These are phyloP conservation scores for Sialis lutaria DNA, from an alignment of 2,888 invertebrate species.

Conservation along the genomic window DNA sequence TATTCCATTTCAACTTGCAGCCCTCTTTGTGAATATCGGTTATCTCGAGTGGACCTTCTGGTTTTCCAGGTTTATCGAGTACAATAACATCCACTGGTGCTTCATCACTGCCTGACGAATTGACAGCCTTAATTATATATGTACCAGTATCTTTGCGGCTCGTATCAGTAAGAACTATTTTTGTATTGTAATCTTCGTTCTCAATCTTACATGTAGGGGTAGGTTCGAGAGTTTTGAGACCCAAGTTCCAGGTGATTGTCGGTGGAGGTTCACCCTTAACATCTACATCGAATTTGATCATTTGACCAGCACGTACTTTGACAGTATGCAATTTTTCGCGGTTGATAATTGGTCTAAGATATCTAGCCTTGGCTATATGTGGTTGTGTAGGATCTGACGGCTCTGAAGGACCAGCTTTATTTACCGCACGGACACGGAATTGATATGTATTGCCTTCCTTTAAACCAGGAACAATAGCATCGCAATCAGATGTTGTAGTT, in stretches of 20 bases:
- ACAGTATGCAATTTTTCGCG: conserved; percentile 80
- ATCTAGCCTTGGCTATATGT: conserved; percentile 73
- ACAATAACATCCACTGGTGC: conserved; percentile 85
- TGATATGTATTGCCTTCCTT: conserved; percentile 87
- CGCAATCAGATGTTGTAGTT: conserved; percentile 55
- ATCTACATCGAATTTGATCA: conserved; percentile 83
- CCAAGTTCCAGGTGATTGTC: conserved; percentile 65
- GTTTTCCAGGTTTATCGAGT: conserved; percentile 67
- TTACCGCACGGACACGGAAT: conserved; percentile 86
- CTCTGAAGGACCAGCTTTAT: conserved; percentile 87
- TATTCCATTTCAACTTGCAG: conserved; percentile 84
- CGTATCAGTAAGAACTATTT: conserved; percentile 63
- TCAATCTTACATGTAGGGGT: conserved; percentile 57
- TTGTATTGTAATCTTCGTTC: conserved; percentile 84
- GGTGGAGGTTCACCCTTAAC: conserved; percentile 96
- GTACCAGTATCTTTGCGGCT: conserved; percentile 73
- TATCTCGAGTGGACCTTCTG: conserved; percentile 84
- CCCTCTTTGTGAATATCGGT: conserved; percentile 84
- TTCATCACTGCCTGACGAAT: conserved; percentile 84
- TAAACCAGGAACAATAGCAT: conserved; percentile 69
- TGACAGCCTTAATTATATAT: conserved; percentile 83
- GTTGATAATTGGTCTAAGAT: conserved; percentile 86
- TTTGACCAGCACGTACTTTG: conserved; percentile 77
- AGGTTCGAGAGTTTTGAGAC: conserved; percentile 46
- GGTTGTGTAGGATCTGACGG: conserved; percentile 79